Evolutionary conservation across 2,113 vertebrate genomes (phyloP).

Genomic region (Gambusia affinis): DNA sequence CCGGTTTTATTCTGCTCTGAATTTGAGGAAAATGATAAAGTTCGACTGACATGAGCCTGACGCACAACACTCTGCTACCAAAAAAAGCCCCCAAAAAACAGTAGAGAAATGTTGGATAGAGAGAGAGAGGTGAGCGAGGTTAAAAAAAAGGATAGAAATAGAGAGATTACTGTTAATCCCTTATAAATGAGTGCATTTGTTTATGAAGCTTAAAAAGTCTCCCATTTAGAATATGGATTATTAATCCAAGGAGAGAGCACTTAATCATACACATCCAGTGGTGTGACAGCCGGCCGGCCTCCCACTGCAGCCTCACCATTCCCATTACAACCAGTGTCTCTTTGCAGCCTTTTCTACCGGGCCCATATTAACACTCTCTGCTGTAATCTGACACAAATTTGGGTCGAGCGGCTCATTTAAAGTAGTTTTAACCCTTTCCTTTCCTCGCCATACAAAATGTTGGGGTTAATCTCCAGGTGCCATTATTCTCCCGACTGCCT

Average conservation of each 20-base stretch:
- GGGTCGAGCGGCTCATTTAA: slow-evolving; percentile 63
- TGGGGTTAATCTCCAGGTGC: slow-evolving; percentile 62
- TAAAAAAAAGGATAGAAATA: slow-evolving; percentile 71
- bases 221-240: slow-evolving; percentile 86
- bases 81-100: slow-evolving; percentile 2
- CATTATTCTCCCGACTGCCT: slow-evolving; percentile 31
- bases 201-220: slow-evolving; percentile 82
- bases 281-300: slow-evolving; percentile 44
- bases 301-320: slow-evolving; percentile 49
- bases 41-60: slow-evolving; percentile 31
- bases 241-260: slow-evolving; percentile 79
- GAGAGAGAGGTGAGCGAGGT: slow-evolving; percentile 35
- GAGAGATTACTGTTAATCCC: slow-evolving; percentile 84
- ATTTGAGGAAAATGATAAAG: slow-evolving; percentile 10
- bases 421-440: slow-evolving; percentile 66
- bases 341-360: slow-evolving; percentile 30
- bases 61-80: slow-evolving; percentile 27
- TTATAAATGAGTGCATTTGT: slow-evolving; percentile 84
- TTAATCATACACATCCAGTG: slow-evolving; percentile 75
- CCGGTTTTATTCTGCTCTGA: slow-evolving; percentile 14
- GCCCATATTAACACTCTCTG: slow-evolving; percentile 73
- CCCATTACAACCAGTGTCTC: slow-evolving; percentile 65
- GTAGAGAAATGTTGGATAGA: slow-evolving; percentile 6
- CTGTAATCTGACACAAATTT: slow-evolving; percentile 73
- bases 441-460: slow-evolving; percentile 51